Percentiles rank a stretch among this genome's conserved stretches.
Evolutionary conservation across 2,113 vertebrate genomes (phyloP).

Genomic region (Microtus richardsoni): DNA sequence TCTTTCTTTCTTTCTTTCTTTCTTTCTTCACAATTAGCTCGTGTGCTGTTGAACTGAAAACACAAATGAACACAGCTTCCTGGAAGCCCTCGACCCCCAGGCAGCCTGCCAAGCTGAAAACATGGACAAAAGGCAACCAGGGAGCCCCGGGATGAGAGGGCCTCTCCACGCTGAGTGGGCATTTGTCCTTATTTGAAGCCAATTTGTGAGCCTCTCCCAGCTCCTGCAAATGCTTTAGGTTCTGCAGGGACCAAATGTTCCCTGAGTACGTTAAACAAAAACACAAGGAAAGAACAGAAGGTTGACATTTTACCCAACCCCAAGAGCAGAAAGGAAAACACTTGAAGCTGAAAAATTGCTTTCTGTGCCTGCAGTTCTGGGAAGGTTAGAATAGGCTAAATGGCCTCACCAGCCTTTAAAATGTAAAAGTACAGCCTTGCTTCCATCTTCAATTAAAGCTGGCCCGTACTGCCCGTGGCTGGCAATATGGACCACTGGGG

Average conservation of each 20-base stretch:
- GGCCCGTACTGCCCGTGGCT: background rate
- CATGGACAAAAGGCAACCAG: background rate
- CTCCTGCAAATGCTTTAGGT: slow-evolving; percentile 46
- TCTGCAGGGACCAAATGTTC: slow-evolving; percentile 59
- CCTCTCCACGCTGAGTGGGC: background rate
- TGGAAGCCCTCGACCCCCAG: background rate
- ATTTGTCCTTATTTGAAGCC: slow-evolving; percentile 27
- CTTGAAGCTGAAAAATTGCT: slow-evolving; percentile 23
- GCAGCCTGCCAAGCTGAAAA: slow-evolving; percentile 15
- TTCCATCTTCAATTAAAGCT: background rate
- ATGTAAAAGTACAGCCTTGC: background rate
- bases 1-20: background rate
- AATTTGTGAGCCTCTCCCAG: slow-evolving; percentile 18
- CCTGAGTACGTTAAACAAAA: slow-evolving; percentile 53
- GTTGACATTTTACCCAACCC: slow-evolving; percentile 34
- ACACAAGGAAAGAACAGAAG: slow-evolving; percentile 47
- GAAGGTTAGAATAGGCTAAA: slow-evolving; percentile 11
- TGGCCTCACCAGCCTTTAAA: background rate
- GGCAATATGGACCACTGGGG: background rate
- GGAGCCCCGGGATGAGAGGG: background rate
- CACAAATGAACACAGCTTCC: background rate
- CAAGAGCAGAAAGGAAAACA: slow-evolving; percentile 57
- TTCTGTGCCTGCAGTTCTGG: slow-evolving; percentile 12
- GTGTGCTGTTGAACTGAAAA: slow-evolving; percentile 24
- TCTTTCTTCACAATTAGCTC: background rate